Percentiles rank a stretch among this genome's conserved stretches.
These are phyloP conservation scores for Garrulus glandarius DNA, from an alignment of 2,797 vertebrate genomes.

Conservation along the genomic window DNA sequence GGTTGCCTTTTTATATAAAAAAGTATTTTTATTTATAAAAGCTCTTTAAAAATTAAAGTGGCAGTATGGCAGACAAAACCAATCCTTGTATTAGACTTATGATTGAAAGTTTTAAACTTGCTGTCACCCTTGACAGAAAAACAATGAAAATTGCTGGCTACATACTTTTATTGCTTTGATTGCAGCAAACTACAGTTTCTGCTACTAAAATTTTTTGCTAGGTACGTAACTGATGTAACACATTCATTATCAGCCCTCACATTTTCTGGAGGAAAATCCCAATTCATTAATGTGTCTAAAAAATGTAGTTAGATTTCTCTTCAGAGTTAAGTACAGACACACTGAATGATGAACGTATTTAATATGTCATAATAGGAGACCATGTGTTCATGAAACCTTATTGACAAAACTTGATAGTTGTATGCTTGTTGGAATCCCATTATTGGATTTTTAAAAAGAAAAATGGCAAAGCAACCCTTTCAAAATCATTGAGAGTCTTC, in stretches of 20 bases:
- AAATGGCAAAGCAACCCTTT: not conserved
- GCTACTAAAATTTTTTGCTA: not conserved
- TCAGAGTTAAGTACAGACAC: constrained; percentile 5
- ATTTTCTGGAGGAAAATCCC: not conserved
- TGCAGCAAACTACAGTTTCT: not conserved
- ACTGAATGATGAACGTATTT: not conserved
- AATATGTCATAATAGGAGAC: not conserved
- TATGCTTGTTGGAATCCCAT: not conserved
- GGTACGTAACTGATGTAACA: not conserved
- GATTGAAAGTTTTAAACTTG: not conserved
- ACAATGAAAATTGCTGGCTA: not conserved
- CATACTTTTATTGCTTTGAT: not conserved
- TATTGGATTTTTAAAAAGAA: not conserved
- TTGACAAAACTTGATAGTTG: not conserved
- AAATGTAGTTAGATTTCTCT: not conserved
- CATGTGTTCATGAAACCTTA: not conserved
- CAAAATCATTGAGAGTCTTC: not conserved
- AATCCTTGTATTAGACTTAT: not conserved
- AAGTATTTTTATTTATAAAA: not conserved
- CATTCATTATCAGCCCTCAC: not conserved
- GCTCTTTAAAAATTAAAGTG: not conserved
- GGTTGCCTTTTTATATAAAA: not conserved
- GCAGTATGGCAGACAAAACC: not conserved
- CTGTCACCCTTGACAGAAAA: not conserved
- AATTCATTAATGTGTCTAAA: not conserved